Conservation (phyloP, 2,113 vertebrate genomes). For the Salvator merianae region DNA sequence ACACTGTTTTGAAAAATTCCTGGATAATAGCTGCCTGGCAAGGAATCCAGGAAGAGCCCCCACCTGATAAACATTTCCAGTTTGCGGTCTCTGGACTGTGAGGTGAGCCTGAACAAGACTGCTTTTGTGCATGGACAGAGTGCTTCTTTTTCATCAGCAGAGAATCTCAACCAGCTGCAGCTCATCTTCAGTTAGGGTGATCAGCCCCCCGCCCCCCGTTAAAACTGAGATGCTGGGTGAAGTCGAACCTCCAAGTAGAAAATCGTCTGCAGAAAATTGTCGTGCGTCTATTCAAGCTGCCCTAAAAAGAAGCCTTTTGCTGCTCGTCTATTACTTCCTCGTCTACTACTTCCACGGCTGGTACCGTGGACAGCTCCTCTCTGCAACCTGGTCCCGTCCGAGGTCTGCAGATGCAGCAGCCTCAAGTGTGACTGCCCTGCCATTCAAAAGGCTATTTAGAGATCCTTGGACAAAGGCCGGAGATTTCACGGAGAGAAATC, state of each 20-base stretch:
- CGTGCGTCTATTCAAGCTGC: not conserved
- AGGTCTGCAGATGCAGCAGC: too few relatives aligned
- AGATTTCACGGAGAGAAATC: too few relatives aligned
- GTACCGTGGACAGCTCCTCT: conserved; percentile 5
- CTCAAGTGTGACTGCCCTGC: too few relatives aligned
- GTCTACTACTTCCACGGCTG: not conserved
- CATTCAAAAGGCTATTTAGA: too few relatives aligned
- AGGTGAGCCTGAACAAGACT: not conserved
- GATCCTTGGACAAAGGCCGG: too few relatives aligned
- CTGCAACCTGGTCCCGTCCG: too few relatives aligned
- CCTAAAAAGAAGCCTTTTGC: too few relatives aligned
- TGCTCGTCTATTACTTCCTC: too few relatives aligned
- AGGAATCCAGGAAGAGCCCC: not conserved
- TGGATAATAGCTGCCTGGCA: too few relatives aligned
- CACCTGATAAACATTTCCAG: not conserved
- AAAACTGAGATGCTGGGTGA: not conserved
- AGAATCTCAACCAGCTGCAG: not conserved
- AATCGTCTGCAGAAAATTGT: not conserved
- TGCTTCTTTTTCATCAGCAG: not conserved
- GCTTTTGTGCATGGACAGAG: not conserved
- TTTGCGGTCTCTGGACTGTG: not conserved
- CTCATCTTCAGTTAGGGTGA: not conserved
- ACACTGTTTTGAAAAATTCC: not conserved
- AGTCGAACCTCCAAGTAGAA: not conserved
- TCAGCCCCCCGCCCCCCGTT: too few relatives aligned